Conservation (phyloP, 2,797 vertebrate genomes). For the Erethizon dorsatum region DNA sequence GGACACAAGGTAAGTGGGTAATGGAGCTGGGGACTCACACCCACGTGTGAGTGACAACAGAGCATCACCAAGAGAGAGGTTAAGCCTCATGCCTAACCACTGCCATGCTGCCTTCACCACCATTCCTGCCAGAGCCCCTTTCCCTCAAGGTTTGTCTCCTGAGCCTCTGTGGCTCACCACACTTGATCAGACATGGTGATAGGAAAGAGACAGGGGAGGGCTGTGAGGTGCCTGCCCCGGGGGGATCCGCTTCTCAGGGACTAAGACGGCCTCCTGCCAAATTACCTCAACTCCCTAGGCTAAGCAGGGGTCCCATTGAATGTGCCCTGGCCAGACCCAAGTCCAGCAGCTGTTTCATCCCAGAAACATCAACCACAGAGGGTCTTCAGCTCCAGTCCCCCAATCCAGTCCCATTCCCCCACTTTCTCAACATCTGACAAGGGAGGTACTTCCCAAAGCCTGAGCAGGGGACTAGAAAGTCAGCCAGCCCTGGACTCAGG, state of each 20-base stretch:
- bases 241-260: not conserved
- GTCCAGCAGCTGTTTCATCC: constrained; percentile 12
- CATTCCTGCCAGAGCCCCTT: not conserved
- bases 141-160: constrained; percentile 6
- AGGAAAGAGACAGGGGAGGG: not conserved
- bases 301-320: not conserved
- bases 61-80: not conserved
- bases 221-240: not conserved
- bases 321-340: not conserved
- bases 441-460: not conserved
- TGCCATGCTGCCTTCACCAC: not conserved
- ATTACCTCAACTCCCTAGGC: not conserved
- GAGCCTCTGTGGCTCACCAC: not conserved
- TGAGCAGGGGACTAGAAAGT: not conserved
- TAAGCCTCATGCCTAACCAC: not conserved
- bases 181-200: not conserved
- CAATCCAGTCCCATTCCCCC: not conserved
- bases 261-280: not conserved
- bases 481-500: not conserved
- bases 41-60: constrained; percentile 2
- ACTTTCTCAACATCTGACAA: constrained; percentile 6
- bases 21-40: not conserved
- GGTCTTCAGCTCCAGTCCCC: not conserved
- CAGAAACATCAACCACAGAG: not conserved
- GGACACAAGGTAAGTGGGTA: not conserved